phyloP scores from a whole-genome alignment of 2,797 vertebrate genomes.

The Poecilia velifera region DNA sequence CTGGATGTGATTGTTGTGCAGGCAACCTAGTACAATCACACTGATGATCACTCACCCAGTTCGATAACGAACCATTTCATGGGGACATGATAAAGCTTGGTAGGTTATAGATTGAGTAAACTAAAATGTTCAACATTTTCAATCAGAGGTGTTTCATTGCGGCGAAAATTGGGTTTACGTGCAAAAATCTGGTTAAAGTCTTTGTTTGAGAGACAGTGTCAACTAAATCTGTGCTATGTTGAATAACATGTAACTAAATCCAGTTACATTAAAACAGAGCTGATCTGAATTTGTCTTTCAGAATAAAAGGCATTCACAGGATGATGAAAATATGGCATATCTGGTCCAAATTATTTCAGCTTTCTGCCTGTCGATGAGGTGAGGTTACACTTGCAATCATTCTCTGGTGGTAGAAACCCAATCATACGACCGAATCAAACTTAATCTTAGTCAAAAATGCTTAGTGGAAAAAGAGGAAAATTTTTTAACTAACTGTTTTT shows the following conservation, averaged over 20 bases:
- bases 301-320: background rate
- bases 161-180: conserved; percentile 10
- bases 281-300: background rate
- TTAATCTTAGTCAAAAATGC: background rate
- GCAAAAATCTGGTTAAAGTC: background rate
- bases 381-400: background rate
- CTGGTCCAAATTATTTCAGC: background rate
- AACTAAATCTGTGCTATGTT: conserved; percentile 8
- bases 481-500: too few species aligned
- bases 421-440: background rate
- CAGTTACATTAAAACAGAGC: conserved; percentile 6
- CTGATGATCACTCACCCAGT: conserved; percentile 16
- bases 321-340: background rate
- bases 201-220: background rate
- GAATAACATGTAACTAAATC: conserved; percentile 16
- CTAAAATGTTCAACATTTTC: conserved; percentile 9
- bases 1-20: conserved; percentile 8
- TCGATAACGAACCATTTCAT: conserved; percentile 5
- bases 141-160: background rate
- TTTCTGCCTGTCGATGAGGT: background rate
- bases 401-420: background rate
- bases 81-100: background rate
- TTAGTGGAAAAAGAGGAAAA: background rate
- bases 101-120: background rate
- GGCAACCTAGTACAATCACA: conserved; percentile 9